A percentile compares a stretch with the other conserved stretches of the same genome.
Evolutionary conservation across 2,113 vertebrate genomes (phyloP).

Genomic region (Nannospalax galili): DNA sequence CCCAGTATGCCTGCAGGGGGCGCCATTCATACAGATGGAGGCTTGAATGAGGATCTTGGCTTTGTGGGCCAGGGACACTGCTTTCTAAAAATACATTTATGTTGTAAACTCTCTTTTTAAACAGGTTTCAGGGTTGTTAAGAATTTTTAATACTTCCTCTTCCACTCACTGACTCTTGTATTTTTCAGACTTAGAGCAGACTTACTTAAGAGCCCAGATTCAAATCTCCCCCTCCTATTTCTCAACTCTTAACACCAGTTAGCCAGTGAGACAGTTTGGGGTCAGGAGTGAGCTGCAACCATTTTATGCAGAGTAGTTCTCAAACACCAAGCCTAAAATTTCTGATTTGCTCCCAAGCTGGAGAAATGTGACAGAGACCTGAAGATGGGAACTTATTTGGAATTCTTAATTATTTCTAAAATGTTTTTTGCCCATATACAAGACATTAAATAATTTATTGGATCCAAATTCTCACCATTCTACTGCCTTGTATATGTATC

Average conservation of each 20-base stretch:
- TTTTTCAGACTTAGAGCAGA: too few relatives aligned
- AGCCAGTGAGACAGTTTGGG: neutral
- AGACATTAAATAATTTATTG: conserved; percentile 31
- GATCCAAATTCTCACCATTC: neutral
- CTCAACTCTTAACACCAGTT: neutral
- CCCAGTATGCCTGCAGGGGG: neutral
- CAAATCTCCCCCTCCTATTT: neutral
- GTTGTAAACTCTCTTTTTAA: neutral
- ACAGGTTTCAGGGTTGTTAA: neutral
- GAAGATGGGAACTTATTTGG: neutral
- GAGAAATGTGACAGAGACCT: neutral
- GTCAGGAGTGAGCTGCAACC: neutral
- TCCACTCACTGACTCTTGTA: neutral
- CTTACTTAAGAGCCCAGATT: neutral
- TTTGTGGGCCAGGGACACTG: neutral
- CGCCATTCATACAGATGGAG: neutral
- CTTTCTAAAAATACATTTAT: neutral
- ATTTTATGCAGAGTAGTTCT: neutral
- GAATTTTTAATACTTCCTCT: neutral
- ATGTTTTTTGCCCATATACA: neutral
- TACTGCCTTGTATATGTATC: neutral
- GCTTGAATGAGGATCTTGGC: neutral
- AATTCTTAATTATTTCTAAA: conserved; percentile 37
- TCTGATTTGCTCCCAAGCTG: neutral
- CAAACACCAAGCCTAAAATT: neutral